Conservation (phyloP, 2,888 invertebrate species). For the Chironomus riparius region DNA sequence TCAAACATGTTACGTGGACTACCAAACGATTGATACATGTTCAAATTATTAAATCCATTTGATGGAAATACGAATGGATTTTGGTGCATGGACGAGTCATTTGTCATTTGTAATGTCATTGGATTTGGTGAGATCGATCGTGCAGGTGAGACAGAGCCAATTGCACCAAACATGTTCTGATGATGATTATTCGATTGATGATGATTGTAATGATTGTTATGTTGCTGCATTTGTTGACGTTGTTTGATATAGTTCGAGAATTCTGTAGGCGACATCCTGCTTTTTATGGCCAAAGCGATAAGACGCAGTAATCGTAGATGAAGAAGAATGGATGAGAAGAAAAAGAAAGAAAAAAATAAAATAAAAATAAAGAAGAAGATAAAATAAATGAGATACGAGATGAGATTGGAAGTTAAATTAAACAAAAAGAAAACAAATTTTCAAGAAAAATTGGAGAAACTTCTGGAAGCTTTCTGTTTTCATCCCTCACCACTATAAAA, state of each 20-base stretch:
- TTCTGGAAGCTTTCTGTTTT: too few relatives aligned
- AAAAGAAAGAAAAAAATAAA: background rate
- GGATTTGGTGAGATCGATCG: slow-evolving; percentile 52
- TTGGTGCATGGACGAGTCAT: slow-evolving; percentile 42
- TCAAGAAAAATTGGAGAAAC: too few relatives aligned
- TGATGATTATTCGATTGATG: slow-evolving; percentile 43
- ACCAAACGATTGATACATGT: slow-evolving; percentile 38
- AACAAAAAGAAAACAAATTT: too few relatives aligned
- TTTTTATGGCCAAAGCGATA: background rate
- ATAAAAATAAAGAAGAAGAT: too few relatives aligned
- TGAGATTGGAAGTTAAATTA: too few relatives aligned
- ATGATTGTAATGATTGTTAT: slow-evolving; percentile 32
- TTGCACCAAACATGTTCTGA: slow-evolving; percentile 44
- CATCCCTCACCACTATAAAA: too few relatives aligned
- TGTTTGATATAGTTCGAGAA: slow-evolving; percentile 96
- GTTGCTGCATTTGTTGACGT: slow-evolving; percentile 72
- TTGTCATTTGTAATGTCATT: slow-evolving; percentile 37
- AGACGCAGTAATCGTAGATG: too few relatives aligned
- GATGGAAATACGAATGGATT: slow-evolving; percentile 52
- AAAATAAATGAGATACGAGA: too few relatives aligned
- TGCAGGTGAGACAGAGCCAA: slow-evolving; percentile 53
- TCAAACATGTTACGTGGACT: slow-evolving; percentile 39
- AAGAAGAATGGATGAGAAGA: background rate
- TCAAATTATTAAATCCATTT: slow-evolving; percentile 38
- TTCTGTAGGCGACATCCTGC: slow-evolving; percentile 92